These are phyloP conservation scores for Cecropterus lyciades DNA, from an alignment of 1,140 invertebrate genomes.

Conservation along the genomic window DNA sequence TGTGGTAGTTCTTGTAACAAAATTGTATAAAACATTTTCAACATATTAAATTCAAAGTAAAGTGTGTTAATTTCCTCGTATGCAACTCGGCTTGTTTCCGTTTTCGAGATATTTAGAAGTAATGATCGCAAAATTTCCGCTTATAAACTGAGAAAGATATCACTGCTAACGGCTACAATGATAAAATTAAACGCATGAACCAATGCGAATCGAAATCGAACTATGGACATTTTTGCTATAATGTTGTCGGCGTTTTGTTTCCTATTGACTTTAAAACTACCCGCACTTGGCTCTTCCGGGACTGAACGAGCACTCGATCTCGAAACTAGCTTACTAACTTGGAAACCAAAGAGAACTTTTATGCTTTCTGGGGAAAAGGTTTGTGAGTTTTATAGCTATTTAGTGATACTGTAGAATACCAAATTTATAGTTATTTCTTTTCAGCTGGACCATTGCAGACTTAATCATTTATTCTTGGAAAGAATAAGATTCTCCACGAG, in stretches of 20 bases:
- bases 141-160: conserved; percentile 2
- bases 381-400: conserved; percentile 12
- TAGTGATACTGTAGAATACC: background rate
- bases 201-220: conserved; percentile 12
- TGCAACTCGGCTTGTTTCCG: background rate
- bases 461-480: no score
- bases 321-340: conserved; percentile 42
- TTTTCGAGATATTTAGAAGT: background rate
- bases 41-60: no score
- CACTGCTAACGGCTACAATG: background rate
- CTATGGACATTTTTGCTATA: conserved; percentile 42
- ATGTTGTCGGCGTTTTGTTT: conserved; percentile 42
- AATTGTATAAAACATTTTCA: no score
- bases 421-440: no score
- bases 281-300: conserved; percentile 27
- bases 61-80: no score
- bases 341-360: conserved; percentile 30
- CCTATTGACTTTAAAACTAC: conserved; percentile 46
- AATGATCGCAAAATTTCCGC: background rate
- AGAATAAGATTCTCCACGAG: no score
- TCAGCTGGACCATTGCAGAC: no score
- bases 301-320: conserved; percentile 44
- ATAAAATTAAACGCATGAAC: conserved; percentile 40
- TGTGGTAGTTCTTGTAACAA: no score
- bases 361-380: conserved; percentile 5